phyloP scores from a whole-genome alignment of 2,113 vertebrate genomes.

The Hucho hucho region DNA sequence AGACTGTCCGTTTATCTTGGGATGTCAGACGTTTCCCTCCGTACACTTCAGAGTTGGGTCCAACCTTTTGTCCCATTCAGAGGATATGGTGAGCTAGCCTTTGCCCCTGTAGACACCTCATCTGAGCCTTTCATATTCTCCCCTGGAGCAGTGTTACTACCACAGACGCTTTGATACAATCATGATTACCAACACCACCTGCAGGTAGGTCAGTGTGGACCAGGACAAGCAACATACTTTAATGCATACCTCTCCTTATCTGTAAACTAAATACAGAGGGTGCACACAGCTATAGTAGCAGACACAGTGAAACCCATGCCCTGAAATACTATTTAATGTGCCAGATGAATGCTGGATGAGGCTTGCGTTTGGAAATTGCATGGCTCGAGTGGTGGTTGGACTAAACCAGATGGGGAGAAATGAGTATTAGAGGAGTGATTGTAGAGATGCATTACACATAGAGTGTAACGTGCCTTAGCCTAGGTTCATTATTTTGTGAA shows the following conservation, averaged over 20 bases:
- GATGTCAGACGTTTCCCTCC: conserved; percentile 49
- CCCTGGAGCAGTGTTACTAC: conserved; percentile 11
- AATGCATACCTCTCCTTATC: too few species aligned
- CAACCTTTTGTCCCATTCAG: conserved; percentile 53
- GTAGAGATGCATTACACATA: conserved; percentile 34
- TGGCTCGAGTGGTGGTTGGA: conserved; percentile 6
- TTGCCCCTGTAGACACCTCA: conserved; percentile 39
- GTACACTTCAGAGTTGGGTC: conserved; percentile 49
- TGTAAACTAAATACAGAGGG: too few species aligned
- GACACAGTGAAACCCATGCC: conserved; percentile 1
- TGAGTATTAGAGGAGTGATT: background rate
- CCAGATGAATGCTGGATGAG: too few species aligned
- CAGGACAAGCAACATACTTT: too few species aligned
- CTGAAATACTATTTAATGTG: too few species aligned
- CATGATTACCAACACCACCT: too few species aligned
- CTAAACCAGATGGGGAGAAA: background rate
- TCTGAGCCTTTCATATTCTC: conserved; percentile 24
- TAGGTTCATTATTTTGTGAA: conserved; percentile 67
- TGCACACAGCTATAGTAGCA: conserved; percentile 14
- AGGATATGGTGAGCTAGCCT: conserved; percentile 67
- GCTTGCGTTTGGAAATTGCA: background rate
- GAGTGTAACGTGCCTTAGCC: conserved; percentile 42
- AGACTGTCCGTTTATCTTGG: conserved; percentile 73
- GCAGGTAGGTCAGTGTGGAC: too few species aligned
- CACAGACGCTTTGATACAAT: too few species aligned